These are phyloP conservation scores for Rhinopithecus roxellana DNA, from an alignment of 2,113 vertebrate species.

Conservation along the genomic window DNA sequence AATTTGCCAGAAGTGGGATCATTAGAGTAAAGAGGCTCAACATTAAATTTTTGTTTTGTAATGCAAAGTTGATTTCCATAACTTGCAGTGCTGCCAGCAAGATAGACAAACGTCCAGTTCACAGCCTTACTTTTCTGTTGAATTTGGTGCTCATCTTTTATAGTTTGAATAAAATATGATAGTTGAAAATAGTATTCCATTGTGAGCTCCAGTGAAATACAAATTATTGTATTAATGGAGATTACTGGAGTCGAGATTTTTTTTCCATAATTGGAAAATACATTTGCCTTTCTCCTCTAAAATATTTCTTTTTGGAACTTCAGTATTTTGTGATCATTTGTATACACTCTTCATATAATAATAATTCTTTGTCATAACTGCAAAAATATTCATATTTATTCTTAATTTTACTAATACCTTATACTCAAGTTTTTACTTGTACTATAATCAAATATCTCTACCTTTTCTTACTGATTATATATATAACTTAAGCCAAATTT, in stretches of 20 bases:
- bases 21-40: neutral
- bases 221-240: neutral
- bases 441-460: neutral
- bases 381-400: neutral
- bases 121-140: neutral
- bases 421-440: neutral
- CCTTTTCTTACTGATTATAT: neutral
- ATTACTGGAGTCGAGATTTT: neutral
- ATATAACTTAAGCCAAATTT: neutral
- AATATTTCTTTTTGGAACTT: neutral
- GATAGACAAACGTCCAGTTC: neutral
- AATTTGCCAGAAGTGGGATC: neutral
- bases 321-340: neutral
- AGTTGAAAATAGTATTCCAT: neutral
- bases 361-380: neutral
- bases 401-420: neutral
- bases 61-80: neutral
- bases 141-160: slow-evolving; percentile 2
- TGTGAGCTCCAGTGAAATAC: neutral
- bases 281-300: neutral
- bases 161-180: neutral
- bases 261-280: neutral
- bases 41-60: neutral
- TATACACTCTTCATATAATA: neutral
- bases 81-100: neutral